Evolutionary conservation across 2,113 vertebrate species (phyloP).

Genomic region (Anas platyrhynchos): DNA sequence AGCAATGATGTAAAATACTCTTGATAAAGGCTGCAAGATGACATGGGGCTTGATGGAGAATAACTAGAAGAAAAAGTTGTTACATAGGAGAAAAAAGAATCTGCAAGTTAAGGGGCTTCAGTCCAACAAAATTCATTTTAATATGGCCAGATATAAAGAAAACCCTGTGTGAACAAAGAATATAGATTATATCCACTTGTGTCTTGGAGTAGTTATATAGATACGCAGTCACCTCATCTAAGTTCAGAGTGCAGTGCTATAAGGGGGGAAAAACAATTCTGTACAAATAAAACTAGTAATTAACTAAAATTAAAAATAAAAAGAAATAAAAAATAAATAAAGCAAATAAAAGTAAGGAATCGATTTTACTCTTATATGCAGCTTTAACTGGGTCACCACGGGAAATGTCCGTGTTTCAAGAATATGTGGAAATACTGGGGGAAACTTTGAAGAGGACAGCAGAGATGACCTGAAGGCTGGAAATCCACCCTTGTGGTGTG

Average conservation of each 20-base stretch:
- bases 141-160: background rate
- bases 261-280: fast-evolving
- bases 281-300: background rate
- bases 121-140: background rate
- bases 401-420: background rate
- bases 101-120: background rate
- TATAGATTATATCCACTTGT: background rate
- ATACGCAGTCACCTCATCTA: background rate
- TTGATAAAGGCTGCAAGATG: background rate
- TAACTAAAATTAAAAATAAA: background rate
- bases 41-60: background rate
- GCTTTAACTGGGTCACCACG: background rate
- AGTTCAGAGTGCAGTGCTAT: background rate
- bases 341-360: background rate
- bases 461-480: background rate
- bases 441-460: background rate
- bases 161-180: background rate
- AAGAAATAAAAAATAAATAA: background rate
- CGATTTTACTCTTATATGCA: background rate
- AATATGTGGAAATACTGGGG: background rate
- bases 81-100: background rate
- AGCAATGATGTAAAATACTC: background rate
- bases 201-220: background rate
- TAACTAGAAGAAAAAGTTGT: background rate
- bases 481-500: background rate